Base-by-base conservation (phyloP, 2,113 vertebrate genomes). In the Lontra canadensis region DNA sequence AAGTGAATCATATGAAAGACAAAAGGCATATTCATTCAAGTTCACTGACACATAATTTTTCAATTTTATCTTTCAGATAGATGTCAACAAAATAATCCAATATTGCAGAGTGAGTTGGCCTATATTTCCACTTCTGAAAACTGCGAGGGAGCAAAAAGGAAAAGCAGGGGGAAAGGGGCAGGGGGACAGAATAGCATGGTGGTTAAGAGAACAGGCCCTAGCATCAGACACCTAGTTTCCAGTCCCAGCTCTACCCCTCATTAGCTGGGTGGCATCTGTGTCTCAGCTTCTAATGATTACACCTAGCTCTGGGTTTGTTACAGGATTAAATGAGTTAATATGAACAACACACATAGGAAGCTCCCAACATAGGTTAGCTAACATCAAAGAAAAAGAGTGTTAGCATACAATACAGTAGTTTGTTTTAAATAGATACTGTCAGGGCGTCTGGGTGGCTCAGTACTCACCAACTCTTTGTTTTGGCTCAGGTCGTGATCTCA, bases 31-130 rank as follows among this genome's bases (percentile, higher is more conserved):
- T 7, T 79, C 82, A 83, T 34, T 73, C 65, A 26, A 9, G 39
- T 82, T 97, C 47, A 74, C 36, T 63, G 65, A 74, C 63, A 88
- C 88, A 96, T 59, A 78, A 83, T 57, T 94, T 90, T 94, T 63
- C 91, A 83, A 34, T 93, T 59, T 71, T 55, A 65, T 88, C 83
- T 94, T 92, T 97, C 47, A 84, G 39, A 63, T 0, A 78, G 42
- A 73, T 29, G 21, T 74, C 79, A 95, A 92, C 21, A 65, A 90
- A 90, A 39, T 20, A 81, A 81, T 13, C 52, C 82, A 73, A 2
- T 63, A 74, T 85, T 92, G 85, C 29, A 55, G 21, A 47, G 25
- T 80, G 69, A 61, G 49, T 0, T 76, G 80, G 34, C 76, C 57
- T 55, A 9, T 76, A 78, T 85, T 94, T 88, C 71, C 59, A 84